A percentile compares a stretch with the other conserved stretches of the same genome.
phyloP scores from a whole-genome alignment of 2,797 vertebrate genomes.

The Pipistrellus pygmaeus region DNA sequence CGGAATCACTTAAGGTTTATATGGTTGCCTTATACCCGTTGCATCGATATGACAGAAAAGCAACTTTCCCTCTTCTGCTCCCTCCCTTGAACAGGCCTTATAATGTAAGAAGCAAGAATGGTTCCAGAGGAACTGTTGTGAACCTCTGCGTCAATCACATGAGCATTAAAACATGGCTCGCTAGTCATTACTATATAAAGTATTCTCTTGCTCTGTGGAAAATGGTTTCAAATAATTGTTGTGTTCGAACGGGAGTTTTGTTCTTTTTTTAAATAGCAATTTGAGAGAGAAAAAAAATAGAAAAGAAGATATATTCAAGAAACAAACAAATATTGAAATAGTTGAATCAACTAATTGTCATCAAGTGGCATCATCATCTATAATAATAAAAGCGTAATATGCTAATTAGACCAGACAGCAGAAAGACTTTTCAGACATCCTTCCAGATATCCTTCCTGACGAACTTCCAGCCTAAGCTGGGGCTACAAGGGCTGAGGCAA shows the following conservation, averaged over 20 bases:
- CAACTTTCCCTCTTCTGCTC: slow-evolving; percentile 69
- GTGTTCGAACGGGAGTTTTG: slow-evolving; percentile 67
- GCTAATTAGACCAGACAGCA: no score
- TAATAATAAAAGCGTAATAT: no score
- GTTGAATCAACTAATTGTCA: slow-evolving; percentile 55
- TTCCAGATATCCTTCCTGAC: no score
- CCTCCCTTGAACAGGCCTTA: slow-evolving; percentile 74
- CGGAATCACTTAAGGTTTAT: neutral
- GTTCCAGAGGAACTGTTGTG: slow-evolving; percentile 78
- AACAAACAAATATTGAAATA: slow-evolving; percentile 66
- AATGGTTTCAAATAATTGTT: slow-evolving; percentile 74
- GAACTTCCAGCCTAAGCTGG: no score
- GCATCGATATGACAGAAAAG: slow-evolving; percentile 71
- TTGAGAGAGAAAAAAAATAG: slow-evolving; percentile 36
- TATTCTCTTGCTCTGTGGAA: slow-evolving; percentile 72
- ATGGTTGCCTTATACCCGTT: slow-evolving; percentile 62
- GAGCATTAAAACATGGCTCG: slow-evolving; percentile 74
- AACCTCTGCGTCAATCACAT: slow-evolving; percentile 72
- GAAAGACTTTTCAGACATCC: no score
- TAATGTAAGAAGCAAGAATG: slow-evolving; percentile 71
- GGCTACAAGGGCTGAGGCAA: no score
- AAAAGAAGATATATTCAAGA: slow-evolving; percentile 47
- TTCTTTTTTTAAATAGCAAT: slow-evolving; percentile 70
- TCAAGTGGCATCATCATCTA: neutral
- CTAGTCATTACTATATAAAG: slow-evolving; percentile 71